A percentile compares a stretch with the other conserved stretches of the same genome.
Conservation (phyloP, 2,888 invertebrate species). For the Troilus luridus region DNA sequence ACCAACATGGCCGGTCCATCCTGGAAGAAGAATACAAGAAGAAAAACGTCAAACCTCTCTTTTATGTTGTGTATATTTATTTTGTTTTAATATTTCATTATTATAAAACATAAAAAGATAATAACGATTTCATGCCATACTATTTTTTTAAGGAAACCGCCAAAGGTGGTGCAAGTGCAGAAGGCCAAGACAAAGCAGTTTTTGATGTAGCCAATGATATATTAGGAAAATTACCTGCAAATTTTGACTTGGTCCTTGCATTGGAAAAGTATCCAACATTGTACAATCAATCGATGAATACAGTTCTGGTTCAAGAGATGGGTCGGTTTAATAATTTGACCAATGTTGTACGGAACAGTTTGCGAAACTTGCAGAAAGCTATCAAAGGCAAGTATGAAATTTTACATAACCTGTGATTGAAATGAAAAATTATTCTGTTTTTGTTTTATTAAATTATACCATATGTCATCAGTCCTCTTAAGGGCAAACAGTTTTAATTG, state of each 20-base stretch:
- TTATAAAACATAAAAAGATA: background rate
- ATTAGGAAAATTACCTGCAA: conserved; percentile 74
- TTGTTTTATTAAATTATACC: too few relatives aligned
- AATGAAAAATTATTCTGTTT: too few relatives aligned
- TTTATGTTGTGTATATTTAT: background rate
- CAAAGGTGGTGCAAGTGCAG: conserved; percentile 74
- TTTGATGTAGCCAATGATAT: conserved; percentile 83
- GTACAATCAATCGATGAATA: conserved; percentile 91
- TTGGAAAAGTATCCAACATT: conserved; percentile 81
- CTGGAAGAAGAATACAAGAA: too few relatives aligned
- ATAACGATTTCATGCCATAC: background rate
- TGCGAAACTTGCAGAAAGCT: conserved; percentile 76
- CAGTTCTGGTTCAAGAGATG: conserved; percentile 89
- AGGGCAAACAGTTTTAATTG: too few relatives aligned
- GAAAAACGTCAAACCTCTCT: too few relatives aligned
- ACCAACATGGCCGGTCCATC: too few relatives aligned
- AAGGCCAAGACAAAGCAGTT: conserved; percentile 85
- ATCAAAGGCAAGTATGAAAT: conserved; percentile 73
- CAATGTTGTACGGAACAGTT: conserved; percentile 72
- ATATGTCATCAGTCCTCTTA: too few relatives aligned
- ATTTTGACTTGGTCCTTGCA: conserved; percentile 71
- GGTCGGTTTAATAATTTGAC: conserved; percentile 82
- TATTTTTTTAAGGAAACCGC: conserved; percentile 74
- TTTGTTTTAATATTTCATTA: background rate
- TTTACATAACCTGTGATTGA: background rate